Base-by-base conservation (phyloP, 2,888 invertebrate species). In the Leptinotarsa peninsularis region DNA sequence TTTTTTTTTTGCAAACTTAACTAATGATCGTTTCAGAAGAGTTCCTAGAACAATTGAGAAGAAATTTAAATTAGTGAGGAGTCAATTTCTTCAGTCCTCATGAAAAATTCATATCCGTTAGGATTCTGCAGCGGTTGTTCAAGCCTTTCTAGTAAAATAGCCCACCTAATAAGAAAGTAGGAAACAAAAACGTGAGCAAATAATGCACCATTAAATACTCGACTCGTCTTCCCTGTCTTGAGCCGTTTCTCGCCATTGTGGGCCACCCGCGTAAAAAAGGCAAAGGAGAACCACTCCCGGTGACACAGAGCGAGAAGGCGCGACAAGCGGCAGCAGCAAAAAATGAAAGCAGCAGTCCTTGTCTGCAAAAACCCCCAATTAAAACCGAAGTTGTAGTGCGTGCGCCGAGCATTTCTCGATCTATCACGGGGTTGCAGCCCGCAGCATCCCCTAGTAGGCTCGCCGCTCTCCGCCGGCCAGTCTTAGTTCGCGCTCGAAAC, bases 371-470 rank as follows among this genome's bases (percentile, higher is more conserved):
- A 88, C 86, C 86, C 86, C 88, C 88, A 88, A 88, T 88, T 88
- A 88, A 88, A 87, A 88, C 85, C 88, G 84, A 86, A 85, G 86
- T 86, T 86, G 87, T 87, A 85, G 87, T 87, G 87, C 87, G 88
- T 88, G 88, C 88, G 88, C 87, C 88, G 88, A 87, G 86, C 87
- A 86, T 87, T 87, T 87, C 87, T 86, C 88, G 88, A 88, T 88
- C 88, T 88, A 88, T 87, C 88, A 88, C 87, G 86, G 87, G 84
- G 84, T 79, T 79, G 79, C 74, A 76, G 77, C 76, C 82, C 85
- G 85, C 87, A 87, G 87, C 88, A 87, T 87, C 87, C 86, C 87
- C 85, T 84, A 84, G 86, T 86, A 86, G 86, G 86, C 86, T 84
- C 80, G 66, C 52, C 66, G 77, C 80, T 79, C 78, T 81, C 80